Conservation (phyloP, 2,113 vertebrate genomes). For the Oryzias celebensis region DNA sequence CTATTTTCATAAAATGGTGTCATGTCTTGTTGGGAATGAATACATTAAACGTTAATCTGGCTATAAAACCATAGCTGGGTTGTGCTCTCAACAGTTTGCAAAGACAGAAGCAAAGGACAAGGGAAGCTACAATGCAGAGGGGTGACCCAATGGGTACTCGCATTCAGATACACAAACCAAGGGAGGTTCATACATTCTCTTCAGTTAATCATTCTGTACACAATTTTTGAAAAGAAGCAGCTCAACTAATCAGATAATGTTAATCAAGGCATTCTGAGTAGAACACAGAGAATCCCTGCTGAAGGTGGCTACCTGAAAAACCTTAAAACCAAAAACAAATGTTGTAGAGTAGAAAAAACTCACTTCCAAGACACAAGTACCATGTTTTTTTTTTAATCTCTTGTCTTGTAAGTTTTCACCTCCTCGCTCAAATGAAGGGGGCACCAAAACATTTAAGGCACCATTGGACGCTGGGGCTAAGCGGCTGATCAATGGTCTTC, state of each 20-base stretch:
- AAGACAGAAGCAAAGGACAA: background rate
- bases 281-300: conserved; percentile 27
- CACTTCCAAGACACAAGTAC: conserved; percentile 53
- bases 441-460: conserved; percentile 91
- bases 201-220: conserved; percentile 44
- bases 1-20: too few relatives aligned
- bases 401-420: background rate
- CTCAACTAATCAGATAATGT: conserved; percentile 20
- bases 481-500: conserved; percentile 85
- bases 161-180: background rate
- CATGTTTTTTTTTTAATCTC: conserved; percentile 26
- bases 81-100: too few relatives aligned
- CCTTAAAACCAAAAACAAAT: conserved; percentile 5
- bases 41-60: too few relatives aligned
- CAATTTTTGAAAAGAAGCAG: conserved; percentile 29
- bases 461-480: conserved; percentile 81
- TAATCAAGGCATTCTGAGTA: conserved; percentile 13
- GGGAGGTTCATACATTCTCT: conserved; percentile 38
- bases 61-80: too few relatives aligned
- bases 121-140: background rate
- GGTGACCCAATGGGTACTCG: background rate
- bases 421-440: conserved; percentile 82
- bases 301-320: conserved; percentile 18
- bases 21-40: too few relatives aligned
- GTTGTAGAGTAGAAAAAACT: conserved; percentile 1